Base-by-base conservation (phyloP, 2,888 invertebrate genomes). In the Eupithecia vulgata region DNA sequence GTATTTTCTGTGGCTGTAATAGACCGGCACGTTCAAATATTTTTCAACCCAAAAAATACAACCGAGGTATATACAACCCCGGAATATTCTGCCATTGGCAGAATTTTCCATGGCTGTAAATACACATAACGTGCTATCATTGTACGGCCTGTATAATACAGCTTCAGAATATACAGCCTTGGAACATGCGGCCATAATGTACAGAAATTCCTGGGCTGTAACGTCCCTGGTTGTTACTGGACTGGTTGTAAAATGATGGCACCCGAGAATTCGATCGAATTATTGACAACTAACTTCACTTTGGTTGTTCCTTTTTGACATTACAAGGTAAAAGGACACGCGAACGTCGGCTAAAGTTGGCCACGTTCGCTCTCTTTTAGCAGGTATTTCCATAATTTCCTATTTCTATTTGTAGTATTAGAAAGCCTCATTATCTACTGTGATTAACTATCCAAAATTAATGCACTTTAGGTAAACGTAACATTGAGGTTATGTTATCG, bases 341-440 rank as follows among this genome's bases (percentile, higher is more conserved):
- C 92, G 92, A 94, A 94, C 93, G 90, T 89, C 91, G 93, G 93
- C 92, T 85, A 83, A 85, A 81, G 89, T 82, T 87, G 80, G 92
- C 92, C 92, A 82, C 89, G 93, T 92, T 93, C 90, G 92, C 86
- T 83, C 84, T 85, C 85, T 88, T 90, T 86, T 87, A 88, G 80
- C 89, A 93, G 93, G 93, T 94, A 92, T 82, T 78, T 74, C 42
- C 34, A 34, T 30, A 68, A 73, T 79, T 81, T 81, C 45, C n/a
- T 70, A 57, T 25, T 74, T 73, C 40, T 21, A 68, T 67, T 48
- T 73, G 71, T 59, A 66, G 61, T 59, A 76, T 66, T 59, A 57
- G 76, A 69, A 12, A 66, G 73, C 17, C n/a, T 65, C 48, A 73
- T 71, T 73, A 72, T 17, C 45, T 45, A 65, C 82, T 79, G 35